phyloP scores from a whole-genome alignment of 2,888 invertebrate species.

The Tachina lurida region DNA sequence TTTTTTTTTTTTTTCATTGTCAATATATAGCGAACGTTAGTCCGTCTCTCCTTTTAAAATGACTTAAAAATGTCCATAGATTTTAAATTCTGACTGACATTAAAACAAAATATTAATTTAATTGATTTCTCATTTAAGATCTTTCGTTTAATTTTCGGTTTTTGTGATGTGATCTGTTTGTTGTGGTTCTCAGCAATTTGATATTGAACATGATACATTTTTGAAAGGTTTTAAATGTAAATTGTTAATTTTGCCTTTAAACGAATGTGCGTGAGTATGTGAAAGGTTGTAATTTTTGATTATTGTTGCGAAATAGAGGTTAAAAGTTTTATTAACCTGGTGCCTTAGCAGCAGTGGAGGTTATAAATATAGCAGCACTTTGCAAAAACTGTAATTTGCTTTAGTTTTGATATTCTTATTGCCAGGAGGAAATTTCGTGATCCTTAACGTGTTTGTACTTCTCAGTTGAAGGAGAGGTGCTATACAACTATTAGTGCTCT shows the following conservation, averaged over 20 bases:
- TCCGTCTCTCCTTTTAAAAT: neutral
- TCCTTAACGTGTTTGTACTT: no score
- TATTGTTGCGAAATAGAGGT: neutral
- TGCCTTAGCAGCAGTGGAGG: neutral
- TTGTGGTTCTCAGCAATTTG: constrained; percentile 17
- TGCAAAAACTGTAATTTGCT: neutral
- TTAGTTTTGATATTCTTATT: no score
- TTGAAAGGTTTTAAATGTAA: constrained; percentile 35
- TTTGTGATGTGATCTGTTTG: neutral
- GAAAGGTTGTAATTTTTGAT: neutral
- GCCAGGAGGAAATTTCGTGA: no score
- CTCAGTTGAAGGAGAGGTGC: no score
- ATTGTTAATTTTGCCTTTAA: constrained; percentile 10
- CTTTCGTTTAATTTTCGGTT: neutral
- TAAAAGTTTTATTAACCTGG: neutral
- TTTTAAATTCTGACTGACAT: constrained; percentile 34
- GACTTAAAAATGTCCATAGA: constrained; percentile 26
- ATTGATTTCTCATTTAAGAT: constrained; percentile 48
- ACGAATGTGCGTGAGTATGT: neutral
- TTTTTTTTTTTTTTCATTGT: neutral
- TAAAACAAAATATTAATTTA: constrained; percentile 60
- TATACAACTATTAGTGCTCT: no score
- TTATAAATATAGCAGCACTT: neutral
- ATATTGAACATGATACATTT: constrained; percentile 30
- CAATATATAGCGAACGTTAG: neutral